Conservation (phyloP, 2,888 invertebrate species). For the Cryptophagus acutangulus region DNA sequence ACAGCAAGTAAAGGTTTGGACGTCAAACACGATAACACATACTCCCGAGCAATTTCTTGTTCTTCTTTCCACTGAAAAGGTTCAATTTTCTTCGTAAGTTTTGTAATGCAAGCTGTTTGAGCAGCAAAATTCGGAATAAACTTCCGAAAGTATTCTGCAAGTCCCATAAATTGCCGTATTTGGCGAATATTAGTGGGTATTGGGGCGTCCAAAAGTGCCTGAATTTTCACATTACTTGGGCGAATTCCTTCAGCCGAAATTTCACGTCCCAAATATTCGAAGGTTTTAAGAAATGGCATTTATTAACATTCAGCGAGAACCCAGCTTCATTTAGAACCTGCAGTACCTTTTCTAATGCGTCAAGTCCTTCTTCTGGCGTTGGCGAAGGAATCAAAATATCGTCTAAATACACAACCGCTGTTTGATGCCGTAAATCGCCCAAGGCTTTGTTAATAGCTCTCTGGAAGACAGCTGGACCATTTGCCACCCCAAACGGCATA, state of each 20-base stretch:
- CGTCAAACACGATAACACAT: constrained; percentile 2
- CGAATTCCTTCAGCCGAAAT: constrained; percentile 11
- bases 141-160: constrained; percentile 25
- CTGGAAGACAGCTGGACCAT: constrained; percentile 38
- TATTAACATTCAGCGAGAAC: constrained; percentile 18
- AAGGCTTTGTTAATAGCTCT: constrained; percentile 18
- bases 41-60: constrained; percentile 3
- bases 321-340: constrained; percentile 10
- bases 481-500: constrained; percentile 38
- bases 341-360: constrained; percentile 13
- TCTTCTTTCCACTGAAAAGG: not conserved
- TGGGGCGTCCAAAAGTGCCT: constrained; percentile 30
- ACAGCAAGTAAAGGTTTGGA: constrained; percentile 20
- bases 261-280: constrained; percentile 16
- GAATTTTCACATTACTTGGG: constrained; percentile 13
- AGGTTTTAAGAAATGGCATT: constrained; percentile 17
- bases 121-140: constrained; percentile 25
- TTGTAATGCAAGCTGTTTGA: constrained; percentile 21
- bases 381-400: constrained; percentile 14
- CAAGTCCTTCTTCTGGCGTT: constrained; percentile 13
- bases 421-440: constrained; percentile 7
- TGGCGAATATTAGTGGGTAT: constrained; percentile 24
- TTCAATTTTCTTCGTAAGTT: constrained; percentile 16
- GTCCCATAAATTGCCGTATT: constrained; percentile 24
- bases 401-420: constrained; percentile 15